Conservation (phyloP, 2,888 invertebrate species). For the Steinernema scapterisci region DNA sequence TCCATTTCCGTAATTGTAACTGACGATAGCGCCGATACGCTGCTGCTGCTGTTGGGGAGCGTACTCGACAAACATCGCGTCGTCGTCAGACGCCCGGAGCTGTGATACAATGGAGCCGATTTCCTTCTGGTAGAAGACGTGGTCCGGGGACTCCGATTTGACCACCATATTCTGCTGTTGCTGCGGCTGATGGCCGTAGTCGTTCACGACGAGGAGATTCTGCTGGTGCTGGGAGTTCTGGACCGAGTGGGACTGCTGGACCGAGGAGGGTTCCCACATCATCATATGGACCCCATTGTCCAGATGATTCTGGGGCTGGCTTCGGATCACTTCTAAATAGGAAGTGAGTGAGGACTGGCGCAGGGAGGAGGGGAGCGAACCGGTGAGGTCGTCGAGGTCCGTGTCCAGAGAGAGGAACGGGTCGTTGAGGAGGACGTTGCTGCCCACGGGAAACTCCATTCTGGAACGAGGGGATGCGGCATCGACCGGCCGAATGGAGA, state of each 20-base stretch:
- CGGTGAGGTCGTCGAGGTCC: conserved; percentile 60
- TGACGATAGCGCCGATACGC: conserved; percentile 28
- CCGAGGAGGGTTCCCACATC: conserved; percentile 21
- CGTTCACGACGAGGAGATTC: conserved; percentile 12
- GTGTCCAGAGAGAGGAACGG: conserved; percentile 61
- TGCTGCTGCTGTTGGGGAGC: conserved; percentile 5
- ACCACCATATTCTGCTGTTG: conserved; percentile 5
- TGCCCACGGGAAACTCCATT: conserved; percentile 20
- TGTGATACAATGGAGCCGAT: conserved; percentile 24
- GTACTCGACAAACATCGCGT: conserved; percentile 22
- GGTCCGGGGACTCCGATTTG: conserved; percentile 11
- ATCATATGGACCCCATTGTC: conserved; percentile 4
- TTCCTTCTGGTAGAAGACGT: conserved; percentile 19
- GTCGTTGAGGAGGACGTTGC: conserved; percentile 44
- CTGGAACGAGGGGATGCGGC: not conserved
- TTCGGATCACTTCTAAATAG: conserved; percentile 17
- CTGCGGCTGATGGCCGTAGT: conserved; percentile 7
- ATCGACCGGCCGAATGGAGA: not conserved
- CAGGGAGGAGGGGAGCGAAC: conserved; percentile 35
- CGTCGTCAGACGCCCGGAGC: not conserved
- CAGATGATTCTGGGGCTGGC: not conserved
- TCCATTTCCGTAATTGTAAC: conserved; percentile 15
- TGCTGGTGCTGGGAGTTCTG: not conserved
- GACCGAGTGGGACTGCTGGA: not conserved
- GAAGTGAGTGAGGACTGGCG: not conserved